Conservation (phyloP, 2,888 invertebrate genomes). For the Andrena trimmerana region DNA sequence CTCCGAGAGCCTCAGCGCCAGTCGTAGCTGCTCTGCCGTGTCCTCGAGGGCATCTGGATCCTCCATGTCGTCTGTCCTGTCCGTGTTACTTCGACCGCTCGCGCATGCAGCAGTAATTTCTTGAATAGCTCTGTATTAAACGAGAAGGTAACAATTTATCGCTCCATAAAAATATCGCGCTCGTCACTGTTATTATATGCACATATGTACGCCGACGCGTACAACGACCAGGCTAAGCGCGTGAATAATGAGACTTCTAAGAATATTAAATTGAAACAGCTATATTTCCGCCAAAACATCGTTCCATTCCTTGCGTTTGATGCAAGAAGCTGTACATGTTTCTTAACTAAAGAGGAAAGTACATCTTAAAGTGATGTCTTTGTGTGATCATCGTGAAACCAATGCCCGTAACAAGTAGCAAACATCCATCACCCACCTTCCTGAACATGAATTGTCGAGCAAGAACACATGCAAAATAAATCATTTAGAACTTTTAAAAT, state of each 20-base stretch:
- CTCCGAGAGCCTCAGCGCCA: constrained; percentile 91
- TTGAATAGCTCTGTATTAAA: constrained; percentile 87
- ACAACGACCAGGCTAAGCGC: constrained; percentile 14
- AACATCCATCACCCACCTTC: constrained; percentile 77
- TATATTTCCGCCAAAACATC: constrained; percentile 29
- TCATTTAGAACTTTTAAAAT: constrained; percentile 60
- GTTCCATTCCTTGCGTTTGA: constrained; percentile 20
- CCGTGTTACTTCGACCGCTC: constrained; percentile 78
- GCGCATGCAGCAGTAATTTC: constrained; percentile 79
- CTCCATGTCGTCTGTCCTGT: constrained; percentile 79
- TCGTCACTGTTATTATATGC: constrained; percentile 21
- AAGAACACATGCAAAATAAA: constrained; percentile 81
- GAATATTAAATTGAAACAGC: constrained; percentile 4
- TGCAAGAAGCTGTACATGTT: constrained; percentile 8
- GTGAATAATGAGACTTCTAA: constrained; percentile 15
- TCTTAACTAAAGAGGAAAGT: constrained; percentile 13
- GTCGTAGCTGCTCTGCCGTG: constrained; percentile 84
- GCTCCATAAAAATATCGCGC: background rate
- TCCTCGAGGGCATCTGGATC: constrained; percentile 76
- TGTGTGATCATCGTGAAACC: constrained; percentile 23
- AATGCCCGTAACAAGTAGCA: constrained; percentile 46
- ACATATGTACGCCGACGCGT: constrained; percentile 3
- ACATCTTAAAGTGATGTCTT: constrained; percentile 11
- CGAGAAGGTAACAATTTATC: constrained; percentile 16
- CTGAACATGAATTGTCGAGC: constrained; percentile 77